Evolutionary conservation across 2,888 invertebrate species (phyloP).

Genomic region (Linnaemya vulpina): DNA sequence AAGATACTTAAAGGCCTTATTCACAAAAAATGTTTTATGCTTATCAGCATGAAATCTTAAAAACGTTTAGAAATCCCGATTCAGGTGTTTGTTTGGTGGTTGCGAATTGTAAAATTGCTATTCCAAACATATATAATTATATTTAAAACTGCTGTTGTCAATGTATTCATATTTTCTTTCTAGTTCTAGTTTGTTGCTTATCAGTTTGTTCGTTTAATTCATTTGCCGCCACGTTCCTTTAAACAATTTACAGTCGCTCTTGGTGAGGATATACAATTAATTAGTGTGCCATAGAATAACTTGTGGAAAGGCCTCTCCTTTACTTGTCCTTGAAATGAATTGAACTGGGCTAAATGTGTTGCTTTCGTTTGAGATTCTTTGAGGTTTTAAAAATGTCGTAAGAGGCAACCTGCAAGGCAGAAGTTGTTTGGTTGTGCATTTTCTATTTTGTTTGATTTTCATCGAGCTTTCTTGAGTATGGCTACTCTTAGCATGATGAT

Average conservation of each 20-base stretch:
- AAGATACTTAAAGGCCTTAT: too few species aligned
- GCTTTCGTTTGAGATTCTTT: slow-evolving; percentile 13
- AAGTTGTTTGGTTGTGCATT: background rate
- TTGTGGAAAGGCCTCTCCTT: slow-evolving; percentile 39
- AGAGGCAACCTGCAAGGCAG: background rate
- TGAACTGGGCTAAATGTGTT: slow-evolving; percentile 28
- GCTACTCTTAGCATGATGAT: slow-evolving; percentile 55
- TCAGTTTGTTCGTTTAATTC: background rate
- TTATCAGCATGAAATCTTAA: too few species aligned
- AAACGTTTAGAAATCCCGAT: too few species aligned
- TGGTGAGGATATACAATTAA: slow-evolving; percentile 51
- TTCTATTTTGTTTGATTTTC: slow-evolving; percentile 38
- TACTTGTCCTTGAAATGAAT: slow-evolving; percentile 3
- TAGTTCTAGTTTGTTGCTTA: background rate
- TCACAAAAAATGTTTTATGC: too few species aligned
- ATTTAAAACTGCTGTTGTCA: background rate
- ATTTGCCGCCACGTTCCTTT: background rate
- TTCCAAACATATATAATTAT: background rate
- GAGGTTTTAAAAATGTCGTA: background rate
- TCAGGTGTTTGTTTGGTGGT: too few species aligned
- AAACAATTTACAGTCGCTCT: slow-evolving; percentile 33
- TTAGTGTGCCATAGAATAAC: slow-evolving; percentile 45
- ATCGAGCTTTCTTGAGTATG: slow-evolving; percentile 31
- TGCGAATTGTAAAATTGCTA: background rate
- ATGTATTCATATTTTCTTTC: background rate